phyloP scores from a whole-genome alignment of 2,888 invertebrate genomes.

The Ophioninae sp. region DNA sequence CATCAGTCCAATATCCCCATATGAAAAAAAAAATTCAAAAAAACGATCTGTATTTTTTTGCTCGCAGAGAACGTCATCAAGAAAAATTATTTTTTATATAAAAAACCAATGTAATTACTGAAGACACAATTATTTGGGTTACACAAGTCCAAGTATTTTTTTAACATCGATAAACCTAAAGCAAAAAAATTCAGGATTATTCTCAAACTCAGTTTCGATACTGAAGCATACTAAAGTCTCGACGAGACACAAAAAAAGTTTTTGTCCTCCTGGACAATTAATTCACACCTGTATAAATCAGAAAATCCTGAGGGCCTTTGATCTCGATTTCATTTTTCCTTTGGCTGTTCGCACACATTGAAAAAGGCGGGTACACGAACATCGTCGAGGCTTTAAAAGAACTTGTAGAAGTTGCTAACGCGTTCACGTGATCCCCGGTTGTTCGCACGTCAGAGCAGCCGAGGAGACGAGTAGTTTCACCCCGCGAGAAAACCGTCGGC shows the following conservation, averaged over 20 bases:
- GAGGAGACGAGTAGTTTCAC: slow-evolving; percentile 52
- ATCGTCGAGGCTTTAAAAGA: slow-evolving; percentile 11
- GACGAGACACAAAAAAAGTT: not conserved
- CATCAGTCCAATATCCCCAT: not conserved
- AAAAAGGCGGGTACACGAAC: not conserved
- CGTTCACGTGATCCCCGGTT: slow-evolving; percentile 41
- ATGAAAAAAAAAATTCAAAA: not conserved
- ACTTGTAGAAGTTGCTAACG: slow-evolving; percentile 35
- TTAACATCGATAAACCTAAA: too few species aligned
- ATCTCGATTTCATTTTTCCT: slow-evolving; percentile 5
- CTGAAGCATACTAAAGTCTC: not conserved
- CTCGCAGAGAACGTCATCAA: not conserved
- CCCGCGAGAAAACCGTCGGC: slow-evolving; percentile 67
- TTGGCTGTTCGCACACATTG: not conserved
- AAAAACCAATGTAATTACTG: too few species aligned
- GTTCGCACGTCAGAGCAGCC: slow-evolving; percentile 50
- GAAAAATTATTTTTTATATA: too few species aligned
- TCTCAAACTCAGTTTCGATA: too few species aligned
- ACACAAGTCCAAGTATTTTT: not conserved
- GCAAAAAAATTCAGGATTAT: too few species aligned
- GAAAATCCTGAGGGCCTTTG: slow-evolving; percentile 13
- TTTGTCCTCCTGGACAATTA: slow-evolving; percentile 1
- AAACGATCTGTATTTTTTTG: not conserved
- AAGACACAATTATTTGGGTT: too few species aligned
- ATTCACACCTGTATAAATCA: slow-evolving; percentile 18